phyloP scores from a whole-genome alignment of 2,797 vertebrate genomes.

The Amniataba percoides region DNA sequence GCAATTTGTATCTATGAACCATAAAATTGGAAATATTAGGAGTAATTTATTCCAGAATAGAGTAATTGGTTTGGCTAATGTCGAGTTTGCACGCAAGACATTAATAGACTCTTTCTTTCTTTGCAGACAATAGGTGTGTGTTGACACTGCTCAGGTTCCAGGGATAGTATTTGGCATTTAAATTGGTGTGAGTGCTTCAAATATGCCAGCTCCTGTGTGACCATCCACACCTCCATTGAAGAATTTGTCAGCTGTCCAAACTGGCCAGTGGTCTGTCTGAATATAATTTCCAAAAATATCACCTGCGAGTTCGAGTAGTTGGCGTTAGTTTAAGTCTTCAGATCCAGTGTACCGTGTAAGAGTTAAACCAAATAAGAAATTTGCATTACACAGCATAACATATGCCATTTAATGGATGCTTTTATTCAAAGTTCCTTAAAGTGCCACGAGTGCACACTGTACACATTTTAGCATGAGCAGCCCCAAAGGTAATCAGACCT shows the following conservation, averaged over 20 bases:
- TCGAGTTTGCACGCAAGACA: conserved; percentile 16
- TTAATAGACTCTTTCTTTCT: conserved; percentile 34
- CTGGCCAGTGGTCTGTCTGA: conserved; percentile 13
- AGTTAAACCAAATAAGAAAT: conserved; percentile 42
- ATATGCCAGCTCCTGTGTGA: conserved; percentile 42
- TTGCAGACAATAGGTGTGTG: conserved; percentile 35
- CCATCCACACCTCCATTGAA: conserved; percentile 25
- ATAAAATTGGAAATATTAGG: conserved; percentile 43
- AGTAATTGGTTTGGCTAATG: conserved; percentile 34
- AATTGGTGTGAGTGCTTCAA: conserved; percentile 42
- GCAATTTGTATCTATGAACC: conserved; percentile 38
- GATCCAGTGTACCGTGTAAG: not conserved
- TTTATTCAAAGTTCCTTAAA: conserved; percentile 56
- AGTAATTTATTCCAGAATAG: conserved; percentile 45
- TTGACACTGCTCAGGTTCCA: conserved; percentile 38
- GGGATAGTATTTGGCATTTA: conserved; percentile 52
- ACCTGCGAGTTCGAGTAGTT: conserved; percentile 12
- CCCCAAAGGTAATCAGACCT: conserved; percentile 51
- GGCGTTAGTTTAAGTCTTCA: conserved; percentile 46
- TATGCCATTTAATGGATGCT: conserved; percentile 52
- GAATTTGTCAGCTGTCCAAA: conserved; percentile 48
- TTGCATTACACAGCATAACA: conserved; percentile 38
- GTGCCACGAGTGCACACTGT: conserved; percentile 28
- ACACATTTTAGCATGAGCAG: conserved; percentile 7
- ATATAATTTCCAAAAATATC: conserved; percentile 41